phyloP scores from a whole-genome alignment of 2,113 vertebrate species.

The Alosa alosa region DNA sequence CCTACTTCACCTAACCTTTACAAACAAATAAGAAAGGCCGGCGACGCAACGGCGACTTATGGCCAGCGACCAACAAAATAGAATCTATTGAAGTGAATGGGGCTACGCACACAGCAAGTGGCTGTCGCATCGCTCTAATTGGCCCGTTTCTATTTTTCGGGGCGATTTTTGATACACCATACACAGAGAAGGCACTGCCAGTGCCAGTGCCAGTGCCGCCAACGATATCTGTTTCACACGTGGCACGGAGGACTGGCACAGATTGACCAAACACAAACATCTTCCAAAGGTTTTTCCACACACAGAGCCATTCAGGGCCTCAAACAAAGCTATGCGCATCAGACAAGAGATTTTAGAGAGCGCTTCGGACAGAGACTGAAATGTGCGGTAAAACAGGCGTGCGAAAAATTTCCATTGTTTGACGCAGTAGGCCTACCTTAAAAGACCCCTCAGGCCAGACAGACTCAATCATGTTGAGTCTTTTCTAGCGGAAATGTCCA shows the following conservation, averaged over 20 bases:
- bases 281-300: background rate
- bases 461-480: background rate
- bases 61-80: no score
- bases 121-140: no score
- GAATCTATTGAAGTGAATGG: no score
- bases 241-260: background rate
- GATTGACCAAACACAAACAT: background rate
- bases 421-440: background rate
- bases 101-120: no score
- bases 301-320: background rate
- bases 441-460: background rate
- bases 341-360: no score
- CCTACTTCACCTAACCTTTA: no score
- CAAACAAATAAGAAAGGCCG: no score
- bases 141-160: no score
- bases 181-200: no score
- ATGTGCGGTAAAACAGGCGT: background rate
- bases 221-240: background rate
- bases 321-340: background rate
- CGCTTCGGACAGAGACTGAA: background rate
- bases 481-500: background rate
- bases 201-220: no score
- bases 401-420: constrained; percentile 3
- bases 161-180: no score
- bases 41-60: no score